Conservation (phyloP, 2,113 vertebrate genomes). For the Scomber japonicus region DNA sequence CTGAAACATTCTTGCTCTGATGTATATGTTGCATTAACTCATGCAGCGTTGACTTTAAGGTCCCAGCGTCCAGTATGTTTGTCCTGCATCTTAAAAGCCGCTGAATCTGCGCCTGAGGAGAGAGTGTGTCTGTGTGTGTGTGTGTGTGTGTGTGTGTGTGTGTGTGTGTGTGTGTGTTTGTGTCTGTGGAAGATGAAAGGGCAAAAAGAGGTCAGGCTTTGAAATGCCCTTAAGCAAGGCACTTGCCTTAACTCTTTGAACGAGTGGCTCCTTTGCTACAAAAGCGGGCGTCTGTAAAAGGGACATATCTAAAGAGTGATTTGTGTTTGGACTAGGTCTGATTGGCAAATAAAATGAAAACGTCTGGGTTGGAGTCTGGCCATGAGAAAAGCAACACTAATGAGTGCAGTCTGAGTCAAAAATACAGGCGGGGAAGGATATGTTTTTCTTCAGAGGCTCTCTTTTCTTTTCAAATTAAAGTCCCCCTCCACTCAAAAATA, state of each 20-base stretch:
- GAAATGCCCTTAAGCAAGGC: constrained; percentile 78
- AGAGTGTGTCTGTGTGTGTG: constrained; percentile 44
- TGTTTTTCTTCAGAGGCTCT: constrained; percentile 23
- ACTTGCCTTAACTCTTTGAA: constrained; percentile 70
- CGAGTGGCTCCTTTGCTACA: constrained; percentile 48
- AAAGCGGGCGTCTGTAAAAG: constrained; percentile 2
- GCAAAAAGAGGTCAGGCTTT: constrained; percentile 78
- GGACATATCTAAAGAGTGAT: constrained; percentile 12
- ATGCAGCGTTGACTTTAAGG: constrained; percentile 12
- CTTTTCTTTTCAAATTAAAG: constrained; percentile 2
- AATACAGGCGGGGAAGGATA: neutral
- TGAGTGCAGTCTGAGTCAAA: constrained; percentile 16
- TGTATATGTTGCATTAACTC: constrained; percentile 29
- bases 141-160: constrained; percentile 41
- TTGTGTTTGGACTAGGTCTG: constrained; percentile 53
- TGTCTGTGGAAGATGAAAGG: constrained; percentile 60
- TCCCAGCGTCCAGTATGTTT: constrained; percentile 56
- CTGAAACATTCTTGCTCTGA: constrained; percentile 44
- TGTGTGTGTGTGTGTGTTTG: constrained; percentile 34
- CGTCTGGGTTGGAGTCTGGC: constrained; percentile 30
- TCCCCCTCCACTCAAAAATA: too few relatives aligned
- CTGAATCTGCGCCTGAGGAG: constrained; percentile 57
- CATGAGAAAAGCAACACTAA: constrained; percentile 39
- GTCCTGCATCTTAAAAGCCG: constrained; percentile 65
- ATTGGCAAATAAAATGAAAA: constrained; percentile 65